Conservation (phyloP, 2,888 invertebrate species). For the Drosophila incognita region DNA sequence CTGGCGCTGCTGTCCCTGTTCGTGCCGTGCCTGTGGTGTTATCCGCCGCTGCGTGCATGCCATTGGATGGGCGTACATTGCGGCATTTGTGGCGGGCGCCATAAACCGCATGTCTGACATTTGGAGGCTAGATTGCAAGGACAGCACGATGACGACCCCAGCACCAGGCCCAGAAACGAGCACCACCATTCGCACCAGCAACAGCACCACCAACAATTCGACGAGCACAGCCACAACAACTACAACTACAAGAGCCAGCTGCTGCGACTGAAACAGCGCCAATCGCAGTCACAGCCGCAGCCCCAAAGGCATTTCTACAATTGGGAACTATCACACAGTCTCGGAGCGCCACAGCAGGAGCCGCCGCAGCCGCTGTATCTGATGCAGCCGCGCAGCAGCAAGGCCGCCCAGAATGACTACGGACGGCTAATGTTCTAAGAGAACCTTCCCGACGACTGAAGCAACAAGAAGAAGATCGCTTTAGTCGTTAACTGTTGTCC, state of each 20-base stretch:
- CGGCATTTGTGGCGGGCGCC: slow-evolving; percentile 93
- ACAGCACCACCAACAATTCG: slow-evolving; percentile 15
- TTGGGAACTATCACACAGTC: slow-evolving; percentile 74
- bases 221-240: slow-evolving; percentile 45
- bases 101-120: slow-evolving; percentile 87
- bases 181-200: slow-evolving; percentile 28
- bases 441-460: slow-evolving; percentile 6
- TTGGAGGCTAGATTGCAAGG: slow-evolving; percentile 84
- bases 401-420: slow-evolving; percentile 79
- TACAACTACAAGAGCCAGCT: slow-evolving; percentile 66
- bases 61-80: slow-evolving; percentile 93
- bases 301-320: slow-evolving; percentile 72
- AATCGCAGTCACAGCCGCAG: slow-evolving; percentile 60
- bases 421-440: slow-evolving; percentile 70
- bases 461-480: slow-evolving; percentile 1
- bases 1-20: slow-evolving; percentile 93
- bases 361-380: slow-evolving; percentile 57
- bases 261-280: slow-evolving; percentile 61
- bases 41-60: slow-evolving; percentile 93
- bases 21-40: slow-evolving; percentile 97
- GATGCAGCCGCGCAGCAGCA: slow-evolving; percentile 61
- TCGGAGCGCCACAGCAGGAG: slow-evolving; percentile 68
- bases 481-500: slow-evolving; percentile 21
- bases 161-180: slow-evolving; percentile 76
- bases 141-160: slow-evolving; percentile 78